Evolutionary conservation across 2,888 invertebrate genomes (phyloP).

Genomic region (Nycteola revayana): DNA sequence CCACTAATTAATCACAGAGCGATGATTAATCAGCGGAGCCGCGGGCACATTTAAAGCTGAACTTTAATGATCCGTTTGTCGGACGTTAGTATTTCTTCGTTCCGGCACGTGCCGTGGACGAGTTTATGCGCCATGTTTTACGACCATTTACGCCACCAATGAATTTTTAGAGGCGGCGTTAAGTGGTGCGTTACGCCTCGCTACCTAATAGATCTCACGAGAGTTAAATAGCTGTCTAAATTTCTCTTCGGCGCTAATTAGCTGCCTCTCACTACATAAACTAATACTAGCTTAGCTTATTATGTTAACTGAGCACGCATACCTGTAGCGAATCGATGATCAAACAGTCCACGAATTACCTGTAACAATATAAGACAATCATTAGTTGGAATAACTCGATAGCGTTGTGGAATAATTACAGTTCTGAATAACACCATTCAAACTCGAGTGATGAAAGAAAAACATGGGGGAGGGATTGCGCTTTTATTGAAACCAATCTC

Average conservation of each 20-base stretch:
- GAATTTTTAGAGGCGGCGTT: slow-evolving; percentile 41
- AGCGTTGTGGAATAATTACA: slow-evolving; percentile 32
- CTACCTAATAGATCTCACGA: slow-evolving; percentile 26
- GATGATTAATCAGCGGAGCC: slow-evolving; percentile 71
- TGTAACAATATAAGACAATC: slow-evolving; percentile 47
- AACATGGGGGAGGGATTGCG: slow-evolving; percentile 75
- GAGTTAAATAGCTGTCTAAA: slow-evolving; percentile 19
- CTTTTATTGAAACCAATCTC: slow-evolving; percentile 81
- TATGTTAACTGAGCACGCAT: background rate
- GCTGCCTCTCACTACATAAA: slow-evolving; percentile 10
- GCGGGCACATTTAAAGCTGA: slow-evolving; percentile 60
- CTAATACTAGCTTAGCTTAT: background rate
- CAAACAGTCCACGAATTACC: slow-evolving; percentile 39
- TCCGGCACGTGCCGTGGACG: slow-evolving; percentile 52
- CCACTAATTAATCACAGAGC: slow-evolving; percentile 66
- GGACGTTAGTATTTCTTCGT: slow-evolving; percentile 57
- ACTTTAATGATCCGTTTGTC: slow-evolving; percentile 71
- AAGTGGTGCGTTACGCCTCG: slow-evolving; percentile 29
- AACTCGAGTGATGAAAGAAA: slow-evolving; percentile 76
- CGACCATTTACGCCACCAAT: slow-evolving; percentile 51
- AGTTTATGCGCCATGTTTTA: slow-evolving; percentile 50
- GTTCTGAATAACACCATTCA: slow-evolving; percentile 70
- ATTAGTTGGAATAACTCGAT: slow-evolving; percentile 23
- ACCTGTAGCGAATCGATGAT: slow-evolving; percentile 9
- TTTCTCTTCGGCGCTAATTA: slow-evolving; percentile 4